Percentiles rank a stretch among this genome's conserved stretches.
These are phyloP conservation scores for Oreonectes daqikongensis DNA, from an alignment of 2,797 vertebrate species.

Conservation along the genomic window DNA sequence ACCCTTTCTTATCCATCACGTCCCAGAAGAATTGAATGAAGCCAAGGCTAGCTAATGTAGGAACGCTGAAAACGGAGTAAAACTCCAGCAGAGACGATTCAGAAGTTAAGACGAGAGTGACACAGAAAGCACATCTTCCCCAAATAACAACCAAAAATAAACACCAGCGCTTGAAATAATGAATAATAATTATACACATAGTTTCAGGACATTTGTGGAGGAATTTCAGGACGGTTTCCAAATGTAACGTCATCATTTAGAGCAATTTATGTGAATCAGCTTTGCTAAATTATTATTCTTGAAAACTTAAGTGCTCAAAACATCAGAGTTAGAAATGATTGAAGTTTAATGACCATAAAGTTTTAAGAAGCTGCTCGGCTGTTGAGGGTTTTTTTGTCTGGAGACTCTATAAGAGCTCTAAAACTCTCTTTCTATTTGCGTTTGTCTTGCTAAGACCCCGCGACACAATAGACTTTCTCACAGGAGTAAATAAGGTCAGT, in stretches of 20 bases:
- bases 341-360: neutral
- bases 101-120: constrained; percentile 64
- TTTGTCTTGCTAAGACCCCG: constrained; percentile 37
- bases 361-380: neutral
- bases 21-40: constrained; percentile 86
- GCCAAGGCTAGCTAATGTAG: constrained; percentile 1
- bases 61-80: constrained; percentile 54
- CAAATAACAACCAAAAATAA: constrained; percentile 17
- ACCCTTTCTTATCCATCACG: constrained; percentile 78
- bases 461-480: constrained; percentile 57
- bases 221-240: constrained; percentile 15
- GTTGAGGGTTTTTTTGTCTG: constrained; percentile 19
- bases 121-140: neutral
- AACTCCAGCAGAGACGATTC: constrained; percentile 65
- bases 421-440: constrained; percentile 36
- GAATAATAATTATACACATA: neutral
- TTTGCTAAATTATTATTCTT: no score
- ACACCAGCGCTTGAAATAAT: no score
- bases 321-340: neutral
- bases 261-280: neutral
- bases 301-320: no score
- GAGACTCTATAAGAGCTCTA: constrained; percentile 43
- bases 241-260: neutral
- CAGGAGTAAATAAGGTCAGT: constrained; percentile 60
- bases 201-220: constrained; percentile 6